These are phyloP conservation scores for Pelagia noctiluca DNA, from an alignment of 30 jellyfish, hydroid and myxozoan genomes.

Conservation along the genomic window DNA sequence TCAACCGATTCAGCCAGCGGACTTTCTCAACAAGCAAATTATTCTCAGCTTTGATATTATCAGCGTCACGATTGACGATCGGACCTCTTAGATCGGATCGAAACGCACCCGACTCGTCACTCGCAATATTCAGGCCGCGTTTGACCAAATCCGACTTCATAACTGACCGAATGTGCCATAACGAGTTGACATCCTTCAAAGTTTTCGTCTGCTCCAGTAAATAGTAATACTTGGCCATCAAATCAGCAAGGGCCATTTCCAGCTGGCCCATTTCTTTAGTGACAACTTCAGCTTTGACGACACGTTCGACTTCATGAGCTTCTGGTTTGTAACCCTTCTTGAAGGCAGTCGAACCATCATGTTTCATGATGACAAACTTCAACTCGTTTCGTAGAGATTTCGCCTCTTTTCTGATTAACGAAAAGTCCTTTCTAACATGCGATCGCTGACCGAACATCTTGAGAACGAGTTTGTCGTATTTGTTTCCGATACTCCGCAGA, in stretches of 20 bases:
- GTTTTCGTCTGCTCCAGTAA: conserved; percentile 66
- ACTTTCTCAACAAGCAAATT: conserved; percentile 33
- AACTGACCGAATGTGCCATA: conserved; percentile 70
- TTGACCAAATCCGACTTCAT: conserved; percentile 53
- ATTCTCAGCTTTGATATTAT: conserved; percentile 36
- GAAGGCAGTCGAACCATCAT: conserved; percentile 55
- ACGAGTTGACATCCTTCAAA: conserved; percentile 54
- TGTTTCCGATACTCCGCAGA: conserved; percentile 67
- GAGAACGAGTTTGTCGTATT: conserved; percentile 62
- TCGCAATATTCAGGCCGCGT: neutral
- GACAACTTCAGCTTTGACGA: conserved; percentile 65
- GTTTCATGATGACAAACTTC: conserved; percentile 53
- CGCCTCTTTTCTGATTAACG: conserved; percentile 57
- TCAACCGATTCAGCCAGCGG: conserved; percentile 58
- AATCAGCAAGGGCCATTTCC: conserved; percentile 63
- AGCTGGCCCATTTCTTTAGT: conserved; percentile 73
- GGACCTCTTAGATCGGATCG: conserved; percentile 15
- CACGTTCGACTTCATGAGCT: conserved; percentile 50
- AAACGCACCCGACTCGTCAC: neutral
- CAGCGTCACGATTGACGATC: conserved; percentile 31
- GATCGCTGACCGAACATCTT: conserved; percentile 65
- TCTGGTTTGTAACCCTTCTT: conserved; percentile 58
- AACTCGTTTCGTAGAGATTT: conserved; percentile 56
- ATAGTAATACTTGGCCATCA: conserved; percentile 58
- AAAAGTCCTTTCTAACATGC: conserved; percentile 49